Percentiles rank a stretch among this genome's conserved stretches.
Evolutionary conservation across 2,797 vertebrate species (phyloP).

Genomic region (Petrocephalus schoutedeni): DNA sequence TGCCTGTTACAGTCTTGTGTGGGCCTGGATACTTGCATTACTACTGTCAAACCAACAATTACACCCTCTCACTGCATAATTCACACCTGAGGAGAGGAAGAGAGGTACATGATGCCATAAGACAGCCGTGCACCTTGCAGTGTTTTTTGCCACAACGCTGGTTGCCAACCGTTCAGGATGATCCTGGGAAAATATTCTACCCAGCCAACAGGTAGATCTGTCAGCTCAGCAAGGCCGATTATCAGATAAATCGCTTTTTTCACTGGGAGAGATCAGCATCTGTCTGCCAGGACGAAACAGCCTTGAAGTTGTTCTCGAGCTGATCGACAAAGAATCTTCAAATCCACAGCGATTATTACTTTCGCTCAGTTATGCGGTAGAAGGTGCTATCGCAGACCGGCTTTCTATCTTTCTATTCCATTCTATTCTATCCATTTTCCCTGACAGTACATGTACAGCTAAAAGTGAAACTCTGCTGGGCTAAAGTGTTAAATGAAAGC

Average conservation of each 20-base stretch:
- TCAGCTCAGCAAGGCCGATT: not conserved
- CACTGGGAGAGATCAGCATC: not conserved
- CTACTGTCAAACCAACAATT: not conserved
- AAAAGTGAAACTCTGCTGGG: not conserved
- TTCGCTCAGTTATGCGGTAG: not conserved
- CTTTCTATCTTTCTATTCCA: not conserved
- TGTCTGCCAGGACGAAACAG: not conserved
- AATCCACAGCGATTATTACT: not conserved
- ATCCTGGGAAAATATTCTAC: not conserved
- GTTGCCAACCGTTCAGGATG: not conserved
- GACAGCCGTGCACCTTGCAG: not conserved
- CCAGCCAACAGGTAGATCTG: not conserved
- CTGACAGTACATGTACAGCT: not conserved
- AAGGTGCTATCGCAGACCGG: not conserved
- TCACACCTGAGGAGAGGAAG: not conserved
- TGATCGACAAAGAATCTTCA: not conserved
- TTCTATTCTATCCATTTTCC: not conserved
- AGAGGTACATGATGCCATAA: not conserved
- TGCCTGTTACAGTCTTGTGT: not conserved
- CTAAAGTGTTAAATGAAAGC: not conserved
- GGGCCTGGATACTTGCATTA: not conserved
- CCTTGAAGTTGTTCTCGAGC: not conserved
- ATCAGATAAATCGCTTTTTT: not conserved
- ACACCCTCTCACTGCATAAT: not conserved
- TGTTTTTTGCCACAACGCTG: not conserved